phyloP scores from a whole-genome alignment of 2,113 vertebrate genomes.

The Dicerorhinus sumatrensis region DNA sequence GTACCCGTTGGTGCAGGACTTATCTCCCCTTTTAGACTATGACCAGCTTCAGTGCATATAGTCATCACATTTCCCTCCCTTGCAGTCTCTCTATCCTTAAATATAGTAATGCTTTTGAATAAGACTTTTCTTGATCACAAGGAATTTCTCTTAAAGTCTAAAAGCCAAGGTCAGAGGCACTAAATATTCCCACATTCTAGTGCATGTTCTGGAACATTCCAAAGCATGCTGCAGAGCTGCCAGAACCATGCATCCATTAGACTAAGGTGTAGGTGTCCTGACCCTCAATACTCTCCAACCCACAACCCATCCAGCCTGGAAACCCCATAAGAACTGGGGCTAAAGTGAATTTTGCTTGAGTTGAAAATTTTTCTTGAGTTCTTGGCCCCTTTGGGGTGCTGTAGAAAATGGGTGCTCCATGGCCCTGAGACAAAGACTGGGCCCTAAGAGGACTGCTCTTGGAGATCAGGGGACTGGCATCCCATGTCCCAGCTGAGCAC shows the following conservation, averaged over 20 bases:
- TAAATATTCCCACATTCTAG: not conserved
- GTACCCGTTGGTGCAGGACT: not conserved
- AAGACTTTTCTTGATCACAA: not conserved
- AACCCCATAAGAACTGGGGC: not conserved
- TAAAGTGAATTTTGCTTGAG: not conserved
- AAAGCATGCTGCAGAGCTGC: not conserved
- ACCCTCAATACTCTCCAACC: not conserved
- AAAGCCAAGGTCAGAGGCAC: not conserved
- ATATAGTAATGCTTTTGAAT: not conserved
- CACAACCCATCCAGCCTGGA: not conserved
- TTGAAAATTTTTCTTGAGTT: not conserved
- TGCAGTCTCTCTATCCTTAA: not conserved
- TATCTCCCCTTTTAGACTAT: not conserved
- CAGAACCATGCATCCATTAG: not conserved
- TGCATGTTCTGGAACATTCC: not conserved
- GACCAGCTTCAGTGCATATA: not conserved
- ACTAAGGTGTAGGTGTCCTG: not conserved
- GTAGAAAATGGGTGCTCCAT: accelerated
- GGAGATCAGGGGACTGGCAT: too few relatives aligned
- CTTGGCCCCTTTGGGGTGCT: not conserved
- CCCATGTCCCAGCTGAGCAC: not conserved
- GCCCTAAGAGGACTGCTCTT: not conserved
- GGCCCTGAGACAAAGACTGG: not conserved
- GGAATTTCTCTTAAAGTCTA: not conserved
- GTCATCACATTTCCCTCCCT: not conserved